These are phyloP conservation scores for Leptatherina wallacei DNA, from an alignment of 2,797 vertebrate species.

Conservation along the genomic window DNA sequence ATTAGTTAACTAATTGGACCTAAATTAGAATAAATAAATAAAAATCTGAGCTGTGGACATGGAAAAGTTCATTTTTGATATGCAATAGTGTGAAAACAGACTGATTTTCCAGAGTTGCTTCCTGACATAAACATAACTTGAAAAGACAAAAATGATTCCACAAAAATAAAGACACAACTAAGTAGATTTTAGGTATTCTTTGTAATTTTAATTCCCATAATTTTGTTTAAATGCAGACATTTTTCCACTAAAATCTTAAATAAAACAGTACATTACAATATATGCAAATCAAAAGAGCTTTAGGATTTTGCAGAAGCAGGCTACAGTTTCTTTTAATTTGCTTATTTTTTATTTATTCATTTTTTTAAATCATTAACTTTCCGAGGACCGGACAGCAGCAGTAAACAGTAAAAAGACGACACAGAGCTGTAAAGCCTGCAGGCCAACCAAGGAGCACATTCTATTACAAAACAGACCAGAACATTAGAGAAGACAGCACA, in stretches of 20 bases:
- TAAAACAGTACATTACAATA: slow-evolving; percentile 86
- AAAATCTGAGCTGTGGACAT: too few species aligned
- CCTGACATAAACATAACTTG: too few species aligned
- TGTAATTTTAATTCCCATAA: slow-evolving; percentile 91
- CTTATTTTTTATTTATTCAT: slow-evolving; percentile 46
- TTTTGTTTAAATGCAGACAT: slow-evolving; percentile 88
- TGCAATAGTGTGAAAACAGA: too few species aligned
- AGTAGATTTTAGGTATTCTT: slow-evolving; percentile 73
- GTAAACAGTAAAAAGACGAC: slow-evolving; percentile 79
- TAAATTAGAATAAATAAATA: too few species aligned
- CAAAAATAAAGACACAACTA: slow-evolving; percentile 59
- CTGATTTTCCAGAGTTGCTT: too few species aligned
- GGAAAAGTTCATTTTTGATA: too few species aligned
- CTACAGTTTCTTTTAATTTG: slow-evolving; percentile 71
- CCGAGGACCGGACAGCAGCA: slow-evolving; percentile 73
- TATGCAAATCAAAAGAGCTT: slow-evolving; percentile 84
- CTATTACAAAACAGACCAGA: slow-evolving; percentile 66
- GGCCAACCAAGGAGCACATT: slow-evolving; percentile 76
- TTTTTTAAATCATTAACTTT: slow-evolving; percentile 21
- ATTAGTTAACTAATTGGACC: too few species aligned
- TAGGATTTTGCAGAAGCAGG: slow-evolving; percentile 78
- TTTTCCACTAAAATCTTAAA: slow-evolving; percentile 82
- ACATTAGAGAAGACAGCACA: slow-evolving; percentile 66
- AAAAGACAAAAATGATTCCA: background rate
- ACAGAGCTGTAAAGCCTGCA: slow-evolving; percentile 76